These are phyloP conservation scores for Fringilla coelebs DNA, from an alignment of 2,797 vertebrate genomes.

Conservation along the genomic window DNA sequence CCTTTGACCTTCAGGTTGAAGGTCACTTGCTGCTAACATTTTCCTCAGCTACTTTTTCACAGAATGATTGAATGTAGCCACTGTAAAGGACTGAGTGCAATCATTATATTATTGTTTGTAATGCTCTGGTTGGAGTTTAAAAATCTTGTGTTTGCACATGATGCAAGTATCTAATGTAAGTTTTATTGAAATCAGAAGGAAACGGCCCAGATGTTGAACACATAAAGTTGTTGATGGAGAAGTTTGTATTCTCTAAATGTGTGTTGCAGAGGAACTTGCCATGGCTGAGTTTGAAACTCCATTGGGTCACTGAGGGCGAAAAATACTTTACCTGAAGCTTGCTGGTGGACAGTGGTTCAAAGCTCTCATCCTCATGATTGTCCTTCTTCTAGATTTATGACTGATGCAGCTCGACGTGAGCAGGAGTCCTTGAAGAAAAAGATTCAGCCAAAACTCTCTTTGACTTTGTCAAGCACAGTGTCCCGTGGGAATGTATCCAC, in stretches of 20 bases:
- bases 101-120: not conserved
- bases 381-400: constrained; percentile 89
- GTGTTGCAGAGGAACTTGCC: not conserved
- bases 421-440: constrained; percentile 94
- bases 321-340: not conserved
- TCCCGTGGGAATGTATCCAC: constrained; percentile 91
- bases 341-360: constrained; percentile 71
- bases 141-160: not conserved
- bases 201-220: not conserved
- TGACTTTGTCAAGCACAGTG: constrained; percentile 87
- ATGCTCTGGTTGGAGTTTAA: not conserved
- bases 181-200: not conserved
- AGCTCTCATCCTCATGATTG: constrained; percentile 61
- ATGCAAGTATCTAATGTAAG: not conserved
- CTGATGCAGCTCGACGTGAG: constrained; percentile 92
- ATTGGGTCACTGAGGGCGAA: not conserved
- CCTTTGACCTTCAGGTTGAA: not conserved
- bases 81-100: not conserved
- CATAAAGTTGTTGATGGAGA: not conserved
- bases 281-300: not conserved
- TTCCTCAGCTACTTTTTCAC: not conserved
- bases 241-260: not conserved
- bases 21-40: not conserved
- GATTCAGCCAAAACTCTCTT: constrained; percentile 91
- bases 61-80: not conserved